phyloP scores from a whole-genome alignment of 2,113 vertebrate genomes.

The Podarcis raffonei region DNA sequence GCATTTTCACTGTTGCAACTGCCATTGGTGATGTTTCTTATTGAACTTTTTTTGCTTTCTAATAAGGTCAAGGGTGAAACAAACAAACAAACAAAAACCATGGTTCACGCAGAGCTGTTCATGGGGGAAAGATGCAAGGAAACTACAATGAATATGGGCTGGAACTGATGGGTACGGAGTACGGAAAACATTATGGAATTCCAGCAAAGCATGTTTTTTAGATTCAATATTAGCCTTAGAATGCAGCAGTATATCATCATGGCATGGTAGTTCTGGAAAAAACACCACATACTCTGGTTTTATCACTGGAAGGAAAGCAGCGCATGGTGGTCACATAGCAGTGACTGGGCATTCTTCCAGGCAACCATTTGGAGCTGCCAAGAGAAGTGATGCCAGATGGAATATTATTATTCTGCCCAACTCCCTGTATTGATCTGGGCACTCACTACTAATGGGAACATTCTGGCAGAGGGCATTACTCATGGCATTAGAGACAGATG shows the following conservation, averaged over 20 bases:
- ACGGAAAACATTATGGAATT: neutral
- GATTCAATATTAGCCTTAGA: neutral
- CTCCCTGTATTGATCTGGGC: neutral
- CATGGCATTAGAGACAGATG: neutral
- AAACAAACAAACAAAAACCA: too few relatives aligned
- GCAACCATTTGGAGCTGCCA: neutral
- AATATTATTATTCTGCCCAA: neutral
- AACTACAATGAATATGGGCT: neutral
- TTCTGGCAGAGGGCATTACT: neutral
- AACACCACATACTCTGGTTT: neutral
- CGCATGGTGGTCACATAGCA: neutral
- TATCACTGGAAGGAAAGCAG: neutral
- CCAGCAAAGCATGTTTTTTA: neutral
- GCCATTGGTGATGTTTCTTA: neutral
- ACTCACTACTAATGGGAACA: neutral
- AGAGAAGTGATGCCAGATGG: neutral
- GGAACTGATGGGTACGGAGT: neutral
- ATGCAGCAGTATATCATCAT: neutral
- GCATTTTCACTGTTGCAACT: neutral
- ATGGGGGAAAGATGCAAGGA: neutral
- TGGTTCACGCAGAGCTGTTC: neutral
- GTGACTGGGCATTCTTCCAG: neutral
- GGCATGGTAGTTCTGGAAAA: neutral
- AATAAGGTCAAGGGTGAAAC: neutral
- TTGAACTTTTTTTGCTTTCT: neutral